Base-by-base conservation (phyloP, 2,113 vertebrate genomes). In the Hemiprocne comata region DNA sequence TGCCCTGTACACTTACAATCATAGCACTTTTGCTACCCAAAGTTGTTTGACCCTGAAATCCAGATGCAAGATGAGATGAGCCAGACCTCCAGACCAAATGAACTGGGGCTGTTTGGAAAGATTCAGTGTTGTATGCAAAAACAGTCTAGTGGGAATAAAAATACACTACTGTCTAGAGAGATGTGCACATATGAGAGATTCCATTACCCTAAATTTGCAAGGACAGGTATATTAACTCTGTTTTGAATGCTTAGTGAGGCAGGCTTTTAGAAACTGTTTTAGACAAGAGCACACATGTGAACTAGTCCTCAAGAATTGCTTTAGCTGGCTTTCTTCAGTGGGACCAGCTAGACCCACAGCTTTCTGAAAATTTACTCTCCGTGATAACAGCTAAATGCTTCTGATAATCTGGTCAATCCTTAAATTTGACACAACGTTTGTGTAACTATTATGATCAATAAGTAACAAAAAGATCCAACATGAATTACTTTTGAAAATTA, bases 21-120 rank as follows among this genome's bases (percentile, higher is more conserved):
- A 2, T 17, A 19, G 2, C 17, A 31, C 9, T 53, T 40, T 8
- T 24, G 66, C 26, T 19, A 31, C 15, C 6, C 4, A 28, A 25
- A 50, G 48, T 42, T 16, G 1, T 12, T 81, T 74, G 13, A 21
- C 2, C 16, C 17, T 64, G 55, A 95, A 84, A 82, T 42, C 9
- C 33, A 55, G 34, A 34, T 11, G 11, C 11, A 81, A 38, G 20
- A 74, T 64, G 26, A 69, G 12, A 24, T 24, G 13, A 64, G 7
- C 18, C 53, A 62, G 55, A 7, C 5, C 14, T 51, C 29, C 14
- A 46, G 29, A 66, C 4, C 8, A 73, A 66, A 71, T 1, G 1
- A 2, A 6, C 7, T 1, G 0, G 9, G 13, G 11, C 3, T 21
- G 3, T 71, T 81, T 25, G 10, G 11, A 75, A 11, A 60, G 2